Conservation (phyloP, 1,140 invertebrate genomes). For the Tetragonula clypearis region DNA sequence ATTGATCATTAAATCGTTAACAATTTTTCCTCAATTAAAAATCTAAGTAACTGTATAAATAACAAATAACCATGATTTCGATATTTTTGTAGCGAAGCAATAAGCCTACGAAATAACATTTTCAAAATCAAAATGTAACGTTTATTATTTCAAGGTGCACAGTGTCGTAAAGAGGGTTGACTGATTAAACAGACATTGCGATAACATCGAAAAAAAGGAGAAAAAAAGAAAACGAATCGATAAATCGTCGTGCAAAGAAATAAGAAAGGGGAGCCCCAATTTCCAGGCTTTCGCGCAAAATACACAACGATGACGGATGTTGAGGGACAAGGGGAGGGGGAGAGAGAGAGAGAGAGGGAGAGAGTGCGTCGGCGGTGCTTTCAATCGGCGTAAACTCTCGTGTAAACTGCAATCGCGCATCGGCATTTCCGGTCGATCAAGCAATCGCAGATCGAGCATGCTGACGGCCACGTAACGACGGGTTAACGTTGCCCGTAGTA, state of each 20-base stretch:
- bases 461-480: constrained; percentile 26
- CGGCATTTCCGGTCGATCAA: constrained; percentile 57
- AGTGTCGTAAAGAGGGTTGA: no score
- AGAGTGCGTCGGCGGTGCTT: not conserved
- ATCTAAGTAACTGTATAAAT: no score
- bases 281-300: constrained; percentile 28
- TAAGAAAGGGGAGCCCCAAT: constrained; percentile 27
- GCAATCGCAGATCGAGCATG: constrained; percentile 58
- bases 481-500: constrained; percentile 4
- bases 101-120: no score
- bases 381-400: constrained; percentile 48
- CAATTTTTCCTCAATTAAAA: no score
- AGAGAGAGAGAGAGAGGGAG: no score
- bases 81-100: no score
- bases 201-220: no score
- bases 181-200: no score
- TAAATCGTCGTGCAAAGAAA: constrained; percentile 16
- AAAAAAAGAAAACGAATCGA: not conserved
- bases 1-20: no score
- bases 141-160: no score
- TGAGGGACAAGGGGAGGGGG: not conserved
- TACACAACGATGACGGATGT: not conserved
- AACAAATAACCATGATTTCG: no score
- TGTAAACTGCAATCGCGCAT: constrained; percentile 53
- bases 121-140: no score